Base-by-base conservation (phyloP, 2,888 invertebrate genomes). In the Rhingia campestris region DNA sequence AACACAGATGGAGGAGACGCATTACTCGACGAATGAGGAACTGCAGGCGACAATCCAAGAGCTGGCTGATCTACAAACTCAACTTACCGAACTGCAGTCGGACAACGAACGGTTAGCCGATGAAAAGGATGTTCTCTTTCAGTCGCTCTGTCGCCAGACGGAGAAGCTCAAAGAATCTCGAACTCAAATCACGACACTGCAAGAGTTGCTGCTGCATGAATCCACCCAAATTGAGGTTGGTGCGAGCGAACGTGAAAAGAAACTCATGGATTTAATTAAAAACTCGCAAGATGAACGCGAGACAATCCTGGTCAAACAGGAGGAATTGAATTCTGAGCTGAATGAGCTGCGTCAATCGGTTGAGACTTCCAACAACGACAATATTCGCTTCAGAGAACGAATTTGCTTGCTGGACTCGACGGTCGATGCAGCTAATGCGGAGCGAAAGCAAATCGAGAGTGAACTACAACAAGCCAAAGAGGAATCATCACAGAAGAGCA, bases 41-140 rank as follows among this genome's bases (percentile, higher is more conserved):
- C 92, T 97, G 4, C 98, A 98, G 92, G 98, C 98, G 0, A 98
- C 98, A 0, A 92, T 98, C 56, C 98, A 98, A 88, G 98, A 98
- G 92, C 92, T 98, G 84, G 95, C 97, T 7, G 98, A 98, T 91
- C 92, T 98, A 45, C 97, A 98, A 91, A 93, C 95, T 5, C 97
- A 97, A 91, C 92, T 98, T 85, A 95, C 95, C 22, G 97, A 97
- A 89, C 93, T 97, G 3, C 97, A 97, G 90, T 94, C 95, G 4
- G 97, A 97, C 90, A 97, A 97, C 91, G 96, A 97, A 88, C 94
- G 96, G 73, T 93, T 98, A 39, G 94, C 95, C 5, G 97, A 97
- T 87, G 98, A 98, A 92, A 97, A 98, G 90, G 95, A 95, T 87
- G 95, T 98, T 54, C 93, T 98, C 87, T 93, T 98, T 61, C 97